Base-by-base conservation (phyloP, 2,888 invertebrate species). In the Melanostoma scalare region DNA sequence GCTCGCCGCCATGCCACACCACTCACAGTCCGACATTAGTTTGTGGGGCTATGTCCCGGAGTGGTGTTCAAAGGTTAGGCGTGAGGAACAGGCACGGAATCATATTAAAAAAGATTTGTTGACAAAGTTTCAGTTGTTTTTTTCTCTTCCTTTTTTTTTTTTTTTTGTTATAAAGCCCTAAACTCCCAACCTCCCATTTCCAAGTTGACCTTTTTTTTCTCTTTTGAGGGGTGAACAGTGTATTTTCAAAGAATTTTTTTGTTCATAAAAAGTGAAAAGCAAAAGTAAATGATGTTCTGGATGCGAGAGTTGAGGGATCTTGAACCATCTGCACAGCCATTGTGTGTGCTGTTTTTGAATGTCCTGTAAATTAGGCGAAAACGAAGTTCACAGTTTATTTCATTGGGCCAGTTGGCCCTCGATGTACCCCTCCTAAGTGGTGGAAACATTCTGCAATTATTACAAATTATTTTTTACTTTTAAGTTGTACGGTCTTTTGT, bases 71-170 rank as follows among this genome's bases (percentile, higher is more conserved):
- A 73, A 73, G 82, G 82, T 69, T 58, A 68, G 73, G 73, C 52
- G 67, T 56, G 73, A 58, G 77, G 48, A 44, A 46, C 46, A 44
- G 44, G 68, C 52, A 58, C 68, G 65, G 75, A 84, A 84, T 79
- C 84, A 79, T 84, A 84, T 84, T 84, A 84, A 84, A 84, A 84
- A 50, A 84, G 84, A 84, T 84, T 84, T 84, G 84, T 84, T 84
- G 84, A 75, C 79, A 84, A 84, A 84, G 84, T 84, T 84, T 82
- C 78, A 73, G 79, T 73, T 79, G 65, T 79, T 72, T 75, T 50
- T 44, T 65, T 48, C 20, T 35, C 52, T 8, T 63, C 40, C 33
- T 6, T 52, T 60, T 42, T 60, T 60, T 6, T 9, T 60, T 56
- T 56, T 36, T n/a, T 33, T 53, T 33, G 33, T 8, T 33, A 6